These are phyloP conservation scores for Sinocyclocheilus anophthalmus DNA, from an alignment of 2,113 vertebrate species.

Conservation along the genomic window DNA sequence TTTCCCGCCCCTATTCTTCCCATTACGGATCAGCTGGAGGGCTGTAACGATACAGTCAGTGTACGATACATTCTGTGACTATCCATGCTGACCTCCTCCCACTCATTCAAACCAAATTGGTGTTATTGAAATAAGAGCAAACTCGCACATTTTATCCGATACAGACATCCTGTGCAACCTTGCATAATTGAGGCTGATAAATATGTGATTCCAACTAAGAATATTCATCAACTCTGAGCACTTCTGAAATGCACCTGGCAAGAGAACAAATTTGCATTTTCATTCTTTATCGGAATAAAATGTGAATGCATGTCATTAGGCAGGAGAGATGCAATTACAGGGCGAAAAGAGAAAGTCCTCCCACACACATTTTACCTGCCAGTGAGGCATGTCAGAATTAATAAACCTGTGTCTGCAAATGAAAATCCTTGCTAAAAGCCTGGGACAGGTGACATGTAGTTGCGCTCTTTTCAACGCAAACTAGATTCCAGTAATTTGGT, in stretches of 20 bases:
- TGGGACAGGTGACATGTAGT: not conserved
- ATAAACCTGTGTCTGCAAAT: slow-evolving; percentile 37
- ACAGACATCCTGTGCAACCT: not conserved
- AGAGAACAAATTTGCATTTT: slow-evolving; percentile 42
- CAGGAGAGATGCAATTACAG: slow-evolving; percentile 49
- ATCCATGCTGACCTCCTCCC: slow-evolving; percentile 36
- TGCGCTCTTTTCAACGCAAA: not conserved
- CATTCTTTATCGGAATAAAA: slow-evolving; percentile 47
- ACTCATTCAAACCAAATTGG: slow-evolving; percentile 18
- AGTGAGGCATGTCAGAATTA: slow-evolving; percentile 47
- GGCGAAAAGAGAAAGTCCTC: slow-evolving; percentile 32
- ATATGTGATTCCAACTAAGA: slow-evolving; percentile 15
- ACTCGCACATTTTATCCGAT: not conserved
- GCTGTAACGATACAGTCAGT: not conserved
- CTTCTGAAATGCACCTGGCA: slow-evolving; percentile 33
- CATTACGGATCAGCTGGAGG: not conserved
- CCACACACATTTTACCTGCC: slow-evolving; percentile 39
- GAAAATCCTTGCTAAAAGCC: slow-evolving; percentile 45
- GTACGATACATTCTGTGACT: slow-evolving; percentile 14
- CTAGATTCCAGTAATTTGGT: slow-evolving; percentile 13
- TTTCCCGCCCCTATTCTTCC: not conserved
- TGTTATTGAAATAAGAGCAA: slow-evolving; percentile 18
- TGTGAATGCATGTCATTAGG: slow-evolving; percentile 49
- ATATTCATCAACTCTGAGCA: slow-evolving; percentile 33
- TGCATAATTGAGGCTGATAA: not conserved